Base-by-base conservation (phyloP, 2,797 vertebrate genomes). In the Sciurus vulgaris region DNA sequence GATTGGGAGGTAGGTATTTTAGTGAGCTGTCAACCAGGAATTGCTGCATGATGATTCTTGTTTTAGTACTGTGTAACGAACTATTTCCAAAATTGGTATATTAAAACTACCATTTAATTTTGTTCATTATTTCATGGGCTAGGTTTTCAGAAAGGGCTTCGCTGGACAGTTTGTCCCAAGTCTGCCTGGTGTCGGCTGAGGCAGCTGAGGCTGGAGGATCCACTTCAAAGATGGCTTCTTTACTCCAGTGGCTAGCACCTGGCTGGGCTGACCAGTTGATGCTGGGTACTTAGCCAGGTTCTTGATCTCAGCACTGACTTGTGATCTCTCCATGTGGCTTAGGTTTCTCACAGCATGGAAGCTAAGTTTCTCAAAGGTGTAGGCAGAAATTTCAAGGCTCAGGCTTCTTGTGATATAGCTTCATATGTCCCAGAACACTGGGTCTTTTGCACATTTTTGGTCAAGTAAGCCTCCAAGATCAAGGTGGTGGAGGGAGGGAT, bases 31-130 rank as follows among this genome's bases (percentile, higher is more conserved):
- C 38, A 63, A 61, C 22, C 22, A 33, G 81, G 35, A 89, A 65
- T 59, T 95, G 35, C 41, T 63, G 30, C 2, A 2, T 78, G 51
- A 15, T 82, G 15, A 51, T 49, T 59, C 24, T 92, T 47, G 41
- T 82, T 92, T 65, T 35, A 28, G 44, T 44, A 30, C 14, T 78
- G 0, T 26, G 35, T 61, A 77, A 74, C 41, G 86, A 38, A 67
- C 8, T 79, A 74, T 38, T 30, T 17, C 38, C 5, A 24, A 95
- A 33, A 5, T 81, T 74, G 54, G 24, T 56, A 61, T 49, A 76
- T 78, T 87, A 59, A 92, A 90, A 51, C 26, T 76, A 38, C 28
- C 30, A 35, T 78, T 84, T 97, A 69, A 28, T 63, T 81, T 94
- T 88, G 44, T 30, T 84, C 15, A 51, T 78, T 65, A 41, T 86